These are phyloP conservation scores for Megathymus violae DNA, from an alignment of 1,140 invertebrate species.

Conservation along the genomic window DNA sequence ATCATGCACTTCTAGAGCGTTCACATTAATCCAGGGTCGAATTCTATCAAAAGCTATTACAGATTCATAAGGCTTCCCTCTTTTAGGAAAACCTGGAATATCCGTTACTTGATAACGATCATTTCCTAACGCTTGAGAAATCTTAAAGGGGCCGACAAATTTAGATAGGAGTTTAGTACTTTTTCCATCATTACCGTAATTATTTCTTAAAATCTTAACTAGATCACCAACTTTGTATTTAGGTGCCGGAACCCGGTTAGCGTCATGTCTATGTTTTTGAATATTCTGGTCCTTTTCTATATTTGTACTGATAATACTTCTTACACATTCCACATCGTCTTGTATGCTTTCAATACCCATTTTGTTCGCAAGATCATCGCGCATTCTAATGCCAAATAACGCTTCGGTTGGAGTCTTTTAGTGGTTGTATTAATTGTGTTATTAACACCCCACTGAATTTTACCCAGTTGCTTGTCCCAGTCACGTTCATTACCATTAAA, in stretches of 20 bases:
- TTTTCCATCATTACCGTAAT: constrained; percentile 41
- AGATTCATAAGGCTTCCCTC: constrained; percentile 33
- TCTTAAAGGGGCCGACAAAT: constrained; percentile 45
- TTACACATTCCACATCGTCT: constrained; percentile 3
- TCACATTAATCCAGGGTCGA: constrained; percentile 37
- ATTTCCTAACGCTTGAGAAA: constrained; percentile 40
- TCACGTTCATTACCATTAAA: constrained; percentile 32
- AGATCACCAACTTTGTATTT: constrained; percentile 37
- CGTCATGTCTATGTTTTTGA: constrained; percentile 39
- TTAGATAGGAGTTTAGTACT: constrained; percentile 46
- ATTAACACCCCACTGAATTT: constrained; percentile 45
- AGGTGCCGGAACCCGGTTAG: constrained; percentile 23
- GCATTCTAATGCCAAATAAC: constrained; percentile 39
- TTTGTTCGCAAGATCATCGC: constrained; percentile 37
- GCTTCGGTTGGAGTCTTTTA: constrained; percentile 37
- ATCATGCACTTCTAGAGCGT: constrained; percentile 33
- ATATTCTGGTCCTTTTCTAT: constrained; percentile 36
- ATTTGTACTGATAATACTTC: constrained; percentile 17
- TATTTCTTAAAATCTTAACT: constrained; percentile 40
- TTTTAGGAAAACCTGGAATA: constrained; percentile 37
- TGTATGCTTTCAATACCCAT: constrained; percentile 20
- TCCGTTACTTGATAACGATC: constrained; percentile 39
- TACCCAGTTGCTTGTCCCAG: constrained; percentile 41
- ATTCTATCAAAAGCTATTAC: constrained; percentile 40
- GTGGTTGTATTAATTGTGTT: constrained; percentile 40